A percentile compares a stretch with the other conserved stretches of the same genome.
Evolutionary conservation across 1,140 invertebrate species (phyloP).

Genomic region (Brachystomella parvula): DNA sequence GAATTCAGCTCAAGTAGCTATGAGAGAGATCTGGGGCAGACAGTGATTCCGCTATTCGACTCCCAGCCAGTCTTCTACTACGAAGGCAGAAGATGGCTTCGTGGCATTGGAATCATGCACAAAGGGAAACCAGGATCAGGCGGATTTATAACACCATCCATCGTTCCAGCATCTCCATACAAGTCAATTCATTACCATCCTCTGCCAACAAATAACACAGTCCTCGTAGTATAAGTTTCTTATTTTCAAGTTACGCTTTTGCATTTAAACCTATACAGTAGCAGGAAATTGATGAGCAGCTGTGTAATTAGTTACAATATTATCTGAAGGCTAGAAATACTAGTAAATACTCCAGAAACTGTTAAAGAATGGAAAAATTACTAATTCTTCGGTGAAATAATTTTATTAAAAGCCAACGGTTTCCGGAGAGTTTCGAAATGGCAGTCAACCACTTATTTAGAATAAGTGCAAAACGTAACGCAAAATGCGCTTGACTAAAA

Average conservation of each 20-base stretch:
- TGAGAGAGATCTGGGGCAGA: constrained; percentile 4
- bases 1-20: neutral
- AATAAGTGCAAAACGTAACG: too few relatives aligned
- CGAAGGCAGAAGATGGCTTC: constrained; percentile 4
- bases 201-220: neutral
- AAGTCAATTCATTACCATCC: neutral
- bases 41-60: constrained; percentile 9
- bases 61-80: constrained; percentile 10
- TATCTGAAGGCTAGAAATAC: too few relatives aligned
- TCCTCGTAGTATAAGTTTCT: neutral
- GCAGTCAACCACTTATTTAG: too few relatives aligned
- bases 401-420: too few relatives aligned
- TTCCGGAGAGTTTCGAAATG: too few relatives aligned
- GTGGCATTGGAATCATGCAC: constrained; percentile 11
- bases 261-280: too few relatives aligned
- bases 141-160: constrained; percentile 1
- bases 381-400: too few relatives aligned
- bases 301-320: too few relatives aligned
- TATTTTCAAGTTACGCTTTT: neutral
- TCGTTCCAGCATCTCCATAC: constrained; percentile 11
- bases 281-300: too few relatives aligned
- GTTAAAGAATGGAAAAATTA: too few relatives aligned
- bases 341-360: too few relatives aligned
- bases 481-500: too few relatives aligned
- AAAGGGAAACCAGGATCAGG: neutral